Base-by-base conservation (phyloP, 2,113 vertebrate species). In the Lepisosteus oculatus region DNA sequence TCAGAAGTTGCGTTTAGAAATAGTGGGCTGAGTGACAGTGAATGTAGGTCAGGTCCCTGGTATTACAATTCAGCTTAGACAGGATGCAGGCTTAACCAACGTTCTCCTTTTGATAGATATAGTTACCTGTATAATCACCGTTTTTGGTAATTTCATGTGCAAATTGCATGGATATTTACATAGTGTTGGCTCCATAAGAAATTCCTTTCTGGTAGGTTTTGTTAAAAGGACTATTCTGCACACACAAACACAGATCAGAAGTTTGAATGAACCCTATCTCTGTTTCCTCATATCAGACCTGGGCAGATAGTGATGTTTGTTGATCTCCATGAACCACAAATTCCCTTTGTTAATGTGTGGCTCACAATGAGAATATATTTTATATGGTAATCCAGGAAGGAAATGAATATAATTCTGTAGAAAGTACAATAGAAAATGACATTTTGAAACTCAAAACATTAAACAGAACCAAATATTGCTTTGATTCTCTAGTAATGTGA, bases 41-140 rank as follows among this genome's bases (percentile, higher is more conserved):
- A 76, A 78, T 81, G 75, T 75, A 81, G 76, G 76, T 81, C 77
- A 83, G 43, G 54, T 61, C 55, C 67, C 45, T 64, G 61, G 47
- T 62, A 65, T 74, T 64, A 8, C 17, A 71, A 69, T 66, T 62
- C 43, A n/a, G 14, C 41, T 17, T 45, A 51, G 69, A 47, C 57
- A 41, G 61, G 43, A 70, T 7, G 43, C 57, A 45, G 29, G 56
- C 57, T 59, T 13, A 43, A 44, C 8, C 14, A 51, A 17, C 17
- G 51, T 42, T 57, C n/a, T 56, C 17, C 47, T 41, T 67, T 17
- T n/a, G n/a, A 42, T 12, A 51, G 4, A 67, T 11, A 54, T 8
- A 12, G 13, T 11, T 67, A 51, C 5, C 47, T 51, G 5, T 9
- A 51, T 5, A 0, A 6, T 51, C 9, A 9, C 47, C 2, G 29